phyloP scores from a whole-genome alignment of 2,113 vertebrate species.

The Prolemur simus region DNA sequence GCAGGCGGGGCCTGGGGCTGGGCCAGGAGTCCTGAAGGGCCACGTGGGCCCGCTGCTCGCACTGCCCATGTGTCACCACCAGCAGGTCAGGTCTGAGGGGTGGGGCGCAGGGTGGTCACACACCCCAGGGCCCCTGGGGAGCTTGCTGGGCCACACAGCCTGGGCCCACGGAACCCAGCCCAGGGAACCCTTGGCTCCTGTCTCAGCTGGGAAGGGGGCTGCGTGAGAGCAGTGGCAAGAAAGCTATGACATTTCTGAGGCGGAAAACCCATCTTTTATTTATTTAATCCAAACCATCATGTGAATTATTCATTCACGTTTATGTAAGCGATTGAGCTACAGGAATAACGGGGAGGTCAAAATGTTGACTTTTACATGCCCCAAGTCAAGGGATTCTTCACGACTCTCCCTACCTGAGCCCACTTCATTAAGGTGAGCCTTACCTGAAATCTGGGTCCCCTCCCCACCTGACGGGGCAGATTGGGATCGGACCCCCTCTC shows the following conservation, averaged over 20 bases:
- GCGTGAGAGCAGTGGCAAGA: slow-evolving; percentile 67
- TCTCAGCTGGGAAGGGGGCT: slow-evolving; percentile 51
- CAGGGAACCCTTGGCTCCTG: background rate
- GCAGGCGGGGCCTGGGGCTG: rapidly evolving
- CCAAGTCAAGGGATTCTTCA: background rate
- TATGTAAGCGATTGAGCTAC: slow-evolving; percentile 76
- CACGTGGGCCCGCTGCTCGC: rapidly evolving
- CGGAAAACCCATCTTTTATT: slow-evolving; percentile 81
- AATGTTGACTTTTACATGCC: slow-evolving; percentile 57
- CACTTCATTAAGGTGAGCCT: background rate
- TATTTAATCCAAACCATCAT: slow-evolving; percentile 79
- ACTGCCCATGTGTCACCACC: rapidly evolving
- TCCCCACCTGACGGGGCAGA: background rate
- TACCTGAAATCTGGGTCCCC: background rate
- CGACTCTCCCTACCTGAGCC: background rate
- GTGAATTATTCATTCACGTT: slow-evolving; percentile 82
- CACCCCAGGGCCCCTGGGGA: background rate
- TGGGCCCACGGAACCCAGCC: background rate
- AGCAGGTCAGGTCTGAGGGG: background rate
- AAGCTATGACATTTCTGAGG: slow-evolving; percentile 74
- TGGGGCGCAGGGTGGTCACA: rapidly evolving
- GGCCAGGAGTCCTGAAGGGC: background rate
- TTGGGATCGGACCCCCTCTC: rapidly evolving
- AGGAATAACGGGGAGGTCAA: slow-evolving; percentile 55
- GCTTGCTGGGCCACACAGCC: slow-evolving; percentile 32